A percentile compares a stretch with the other conserved stretches of the same genome.
Evolutionary conservation across 2,888 invertebrate genomes (phyloP).

Genomic region (Drosophila gaucha): DNA sequence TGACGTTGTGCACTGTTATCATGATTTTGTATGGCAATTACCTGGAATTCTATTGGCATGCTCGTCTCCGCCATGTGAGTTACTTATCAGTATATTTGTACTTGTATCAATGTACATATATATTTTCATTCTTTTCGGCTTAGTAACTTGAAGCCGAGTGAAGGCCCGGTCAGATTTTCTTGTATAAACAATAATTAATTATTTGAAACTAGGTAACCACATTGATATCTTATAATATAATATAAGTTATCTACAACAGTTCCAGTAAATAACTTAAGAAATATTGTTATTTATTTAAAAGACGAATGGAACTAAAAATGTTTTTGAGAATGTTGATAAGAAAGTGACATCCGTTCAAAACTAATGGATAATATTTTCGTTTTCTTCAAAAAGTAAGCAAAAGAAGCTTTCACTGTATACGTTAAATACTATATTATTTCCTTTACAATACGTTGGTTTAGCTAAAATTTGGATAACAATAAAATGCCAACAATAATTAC

Average conservation of each 20-base stretch:
- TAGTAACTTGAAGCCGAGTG: no score
- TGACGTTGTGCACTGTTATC: conserved; percentile 44
- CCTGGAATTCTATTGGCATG: conserved; percentile 27
- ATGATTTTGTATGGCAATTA: conserved; percentile 15
- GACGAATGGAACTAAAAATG: neutral
- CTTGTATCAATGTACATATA: neutral
- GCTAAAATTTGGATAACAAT: neutral
- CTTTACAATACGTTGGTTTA: neutral
- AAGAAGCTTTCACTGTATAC: neutral
- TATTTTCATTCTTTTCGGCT: neutral
- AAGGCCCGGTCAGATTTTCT: no score
- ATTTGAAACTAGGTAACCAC: neutral
- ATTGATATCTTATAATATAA: neutral
- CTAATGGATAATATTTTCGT: no score
- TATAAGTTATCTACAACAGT: conserved; percentile 2
- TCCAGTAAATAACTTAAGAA: neutral
- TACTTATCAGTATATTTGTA: conserved; percentile 19
- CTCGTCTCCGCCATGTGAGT: conserved; percentile 4
- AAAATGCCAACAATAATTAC: conserved; percentile 1
- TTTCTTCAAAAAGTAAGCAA: no score
- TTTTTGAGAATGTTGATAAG: neutral
- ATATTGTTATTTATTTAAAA: neutral
- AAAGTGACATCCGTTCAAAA: neutral
- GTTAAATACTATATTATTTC: neutral
- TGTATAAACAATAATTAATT: conserved; percentile 1